A percentile compares a stretch with the other conserved stretches of the same genome.
phyloP scores from a whole-genome alignment of 2,113 vertebrate genomes.

The Orthochromis indermauri region DNA sequence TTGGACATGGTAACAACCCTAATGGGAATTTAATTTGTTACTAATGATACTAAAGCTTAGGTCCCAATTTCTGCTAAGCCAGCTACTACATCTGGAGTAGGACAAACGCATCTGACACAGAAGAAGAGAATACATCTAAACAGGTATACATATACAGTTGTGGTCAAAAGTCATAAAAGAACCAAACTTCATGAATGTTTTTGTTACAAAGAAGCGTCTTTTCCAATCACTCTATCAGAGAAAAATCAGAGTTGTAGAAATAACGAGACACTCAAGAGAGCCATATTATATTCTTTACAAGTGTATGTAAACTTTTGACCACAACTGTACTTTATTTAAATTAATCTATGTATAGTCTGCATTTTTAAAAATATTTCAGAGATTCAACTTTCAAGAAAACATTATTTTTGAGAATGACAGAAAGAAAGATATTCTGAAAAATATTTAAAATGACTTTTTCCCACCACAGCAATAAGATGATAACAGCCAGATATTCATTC shows the following conservation, averaged over 20 bases:
- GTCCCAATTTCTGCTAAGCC: neutral
- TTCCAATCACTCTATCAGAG: neutral
- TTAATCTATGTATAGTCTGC: neutral
- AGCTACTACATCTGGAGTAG: neutral
- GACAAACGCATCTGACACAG: neutral
- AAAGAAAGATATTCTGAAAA: neutral
- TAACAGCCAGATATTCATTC: neutral
- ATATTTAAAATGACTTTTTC: neutral
- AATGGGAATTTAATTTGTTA: neutral
- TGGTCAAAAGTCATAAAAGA: neutral
- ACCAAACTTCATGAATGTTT: neutral
- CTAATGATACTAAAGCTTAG: neutral
- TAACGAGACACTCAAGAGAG: neutral
- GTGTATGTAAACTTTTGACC: neutral
- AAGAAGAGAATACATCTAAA: neutral
- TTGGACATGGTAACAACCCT: neutral
- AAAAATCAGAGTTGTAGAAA: neutral
- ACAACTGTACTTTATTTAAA: neutral
- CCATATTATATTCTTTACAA: neutral
- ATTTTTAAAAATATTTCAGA: neutral
- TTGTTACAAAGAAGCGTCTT: neutral
- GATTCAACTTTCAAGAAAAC: neutral
- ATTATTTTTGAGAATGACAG: fast-evolving
- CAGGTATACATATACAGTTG: neutral
- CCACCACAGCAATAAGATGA: neutral